These are phyloP conservation scores for Erebia epiphron DNA, from an alignment of 2,888 invertebrate species.

Conservation along the genomic window DNA sequence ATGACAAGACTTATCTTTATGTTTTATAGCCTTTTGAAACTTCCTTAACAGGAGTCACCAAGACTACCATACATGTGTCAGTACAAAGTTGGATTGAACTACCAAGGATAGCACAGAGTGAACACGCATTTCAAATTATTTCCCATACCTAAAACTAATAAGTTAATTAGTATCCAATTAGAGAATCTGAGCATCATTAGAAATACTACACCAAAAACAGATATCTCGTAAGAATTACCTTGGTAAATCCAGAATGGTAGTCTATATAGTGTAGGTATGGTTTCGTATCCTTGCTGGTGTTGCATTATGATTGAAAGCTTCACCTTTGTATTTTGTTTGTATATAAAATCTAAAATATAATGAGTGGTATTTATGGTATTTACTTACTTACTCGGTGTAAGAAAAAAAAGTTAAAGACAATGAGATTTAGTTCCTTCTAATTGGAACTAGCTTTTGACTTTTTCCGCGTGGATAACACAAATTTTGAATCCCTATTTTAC, in stretches of 20 bases:
- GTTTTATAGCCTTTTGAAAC: conserved; percentile 25
- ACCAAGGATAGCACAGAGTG: conserved; percentile 2
- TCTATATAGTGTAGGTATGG: no score
- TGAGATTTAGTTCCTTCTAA: no score
- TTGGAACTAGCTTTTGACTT: no score
- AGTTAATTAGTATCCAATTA: conserved; percentile 13
- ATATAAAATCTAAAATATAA: no score
- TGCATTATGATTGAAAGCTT: background rate
- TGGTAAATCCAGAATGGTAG: background rate
- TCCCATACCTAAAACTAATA: conserved; percentile 16
- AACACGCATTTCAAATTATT: background rate
- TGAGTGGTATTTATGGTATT: no score
- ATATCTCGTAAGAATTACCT: conserved; percentile 7
- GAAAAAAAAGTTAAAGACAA: no score
- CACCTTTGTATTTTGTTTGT: background rate
- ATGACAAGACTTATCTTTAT: conserved; percentile 30
- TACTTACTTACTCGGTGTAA: no score
- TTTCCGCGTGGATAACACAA: no score
- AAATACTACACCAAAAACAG: conserved; percentile 1
- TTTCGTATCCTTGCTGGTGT: background rate
- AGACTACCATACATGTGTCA: background rate
- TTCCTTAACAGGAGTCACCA: conserved; percentile 10
- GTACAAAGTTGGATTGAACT: conserved; percentile 1
- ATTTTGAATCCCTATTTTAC: no score
- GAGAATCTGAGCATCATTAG: background rate